Percentiles rank a stretch among this genome's conserved stretches.
Evolutionary conservation across 2,888 invertebrate species (phyloP).

Genomic region (Lottia scabra): DNA sequence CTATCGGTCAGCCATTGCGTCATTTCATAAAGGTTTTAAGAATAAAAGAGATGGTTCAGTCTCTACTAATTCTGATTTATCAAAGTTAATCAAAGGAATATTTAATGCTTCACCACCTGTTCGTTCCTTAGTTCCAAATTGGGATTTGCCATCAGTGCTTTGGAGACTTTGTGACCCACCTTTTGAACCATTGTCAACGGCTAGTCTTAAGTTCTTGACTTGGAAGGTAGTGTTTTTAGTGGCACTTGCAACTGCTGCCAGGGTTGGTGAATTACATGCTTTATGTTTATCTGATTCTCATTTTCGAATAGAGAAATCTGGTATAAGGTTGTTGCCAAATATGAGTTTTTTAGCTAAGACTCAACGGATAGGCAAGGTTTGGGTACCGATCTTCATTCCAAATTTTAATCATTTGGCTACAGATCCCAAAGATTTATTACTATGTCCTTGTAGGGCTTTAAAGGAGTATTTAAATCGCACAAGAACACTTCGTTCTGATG

Average conservation of each 20-base stretch:
- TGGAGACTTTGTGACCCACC: not conserved
- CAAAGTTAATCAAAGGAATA: not conserved
- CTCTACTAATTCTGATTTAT: not conserved
- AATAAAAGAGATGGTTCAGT: not conserved
- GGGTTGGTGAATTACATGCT: slow-evolving; percentile 5
- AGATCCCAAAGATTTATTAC: not conserved
- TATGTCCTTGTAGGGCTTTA: not conserved
- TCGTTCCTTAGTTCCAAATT: not conserved
- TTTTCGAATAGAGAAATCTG: slow-evolving; percentile 16
- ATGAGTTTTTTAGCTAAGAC: too few species aligned
- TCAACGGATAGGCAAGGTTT: too few species aligned
- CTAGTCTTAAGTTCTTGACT: not conserved
- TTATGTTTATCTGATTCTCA: not conserved
- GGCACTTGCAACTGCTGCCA: not conserved
- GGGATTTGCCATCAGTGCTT: slow-evolving; percentile 3
- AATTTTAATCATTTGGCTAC: not conserved
- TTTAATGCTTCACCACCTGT: not conserved
- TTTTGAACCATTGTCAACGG: not conserved
- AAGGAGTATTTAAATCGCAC: not conserved
- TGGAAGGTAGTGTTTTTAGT: not conserved
- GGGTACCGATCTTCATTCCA: too few species aligned
- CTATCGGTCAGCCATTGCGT: too few species aligned
- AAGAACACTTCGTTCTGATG: not conserved
- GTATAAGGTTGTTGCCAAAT: not conserved
- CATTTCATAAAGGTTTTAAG: too few species aligned